phyloP scores from a whole-genome alignment of 2,113 vertebrate species.

The Zingel zingel region DNA sequence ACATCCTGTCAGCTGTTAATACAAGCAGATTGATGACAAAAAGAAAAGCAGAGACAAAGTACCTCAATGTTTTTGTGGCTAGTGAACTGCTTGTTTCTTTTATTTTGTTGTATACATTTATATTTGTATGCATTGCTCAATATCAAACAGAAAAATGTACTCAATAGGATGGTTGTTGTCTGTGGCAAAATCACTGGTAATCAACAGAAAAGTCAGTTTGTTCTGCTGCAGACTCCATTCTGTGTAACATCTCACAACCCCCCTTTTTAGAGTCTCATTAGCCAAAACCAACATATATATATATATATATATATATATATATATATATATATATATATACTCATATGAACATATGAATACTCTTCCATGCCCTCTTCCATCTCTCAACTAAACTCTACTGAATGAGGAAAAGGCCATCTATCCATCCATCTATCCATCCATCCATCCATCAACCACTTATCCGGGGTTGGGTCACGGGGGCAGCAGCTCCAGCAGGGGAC shows the following conservation, averaged over 20 bases:
- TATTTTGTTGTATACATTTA: background rate
- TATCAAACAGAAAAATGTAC: background rate
- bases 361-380: background rate
- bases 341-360: background rate
- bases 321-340: too few species aligned
- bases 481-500: too few species aligned
- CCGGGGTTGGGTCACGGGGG: too few species aligned
- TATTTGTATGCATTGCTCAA: background rate
- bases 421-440: too few species aligned
- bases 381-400: background rate
- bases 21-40: constrained; percentile 56
- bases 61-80: background rate
- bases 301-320: too few species aligned
- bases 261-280: too few species aligned
- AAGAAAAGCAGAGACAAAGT: constrained; percentile 13
- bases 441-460: too few species aligned
- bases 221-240: too few species aligned
- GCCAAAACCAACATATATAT: background rate
- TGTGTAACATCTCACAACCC: too few species aligned
- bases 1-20: constrained; percentile 58
- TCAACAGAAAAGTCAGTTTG: too few species aligned
- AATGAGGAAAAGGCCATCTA: background rate
- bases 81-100: background rate
- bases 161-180: background rate
- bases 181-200: background rate